These are phyloP conservation scores for Alosa sapidissima DNA, from an alignment of 2,797 vertebrate genomes.

Conservation along the genomic window DNA sequence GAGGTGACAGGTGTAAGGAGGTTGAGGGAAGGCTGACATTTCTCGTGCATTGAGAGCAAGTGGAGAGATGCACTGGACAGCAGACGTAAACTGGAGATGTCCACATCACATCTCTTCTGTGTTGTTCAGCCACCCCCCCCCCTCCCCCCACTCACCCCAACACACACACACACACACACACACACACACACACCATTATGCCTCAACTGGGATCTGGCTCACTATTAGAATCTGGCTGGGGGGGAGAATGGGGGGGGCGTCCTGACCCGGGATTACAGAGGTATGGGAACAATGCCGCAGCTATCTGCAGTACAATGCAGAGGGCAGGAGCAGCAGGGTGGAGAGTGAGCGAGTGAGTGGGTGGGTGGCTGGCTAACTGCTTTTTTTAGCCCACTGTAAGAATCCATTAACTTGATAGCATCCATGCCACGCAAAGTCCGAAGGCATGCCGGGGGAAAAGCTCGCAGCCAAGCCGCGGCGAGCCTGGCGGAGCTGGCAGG, in stretches of 20 bases:
- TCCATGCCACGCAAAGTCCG: background rate
- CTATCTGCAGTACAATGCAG: conserved; percentile 38
- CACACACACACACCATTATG: background rate
- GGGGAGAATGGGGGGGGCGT: background rate
- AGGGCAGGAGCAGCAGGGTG: background rate
- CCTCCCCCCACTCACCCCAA: background rate
- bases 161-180: background rate
- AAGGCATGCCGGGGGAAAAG: background rate
- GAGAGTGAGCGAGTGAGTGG: too few species aligned
- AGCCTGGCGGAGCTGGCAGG: background rate
- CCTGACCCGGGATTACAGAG: conserved; percentile 50
- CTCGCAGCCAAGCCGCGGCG: background rate
- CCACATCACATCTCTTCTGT: background rate
- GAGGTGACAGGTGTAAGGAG: background rate
- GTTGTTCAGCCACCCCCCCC: too few species aligned
- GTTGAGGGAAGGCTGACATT: background rate
- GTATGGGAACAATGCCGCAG: conserved; percentile 52
- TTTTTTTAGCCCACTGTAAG: background rate
- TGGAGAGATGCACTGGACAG: background rate
- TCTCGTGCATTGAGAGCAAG: background rate
- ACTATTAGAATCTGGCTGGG: background rate
- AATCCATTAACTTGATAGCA: background rate
- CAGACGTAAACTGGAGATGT: background rate
- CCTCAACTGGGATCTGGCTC: background rate
- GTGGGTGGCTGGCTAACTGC: background rate